These are phyloP conservation scores for Sphaerodactylus townsendi DNA, from an alignment of 2,113 vertebrate species.

Conservation along the genomic window DNA sequence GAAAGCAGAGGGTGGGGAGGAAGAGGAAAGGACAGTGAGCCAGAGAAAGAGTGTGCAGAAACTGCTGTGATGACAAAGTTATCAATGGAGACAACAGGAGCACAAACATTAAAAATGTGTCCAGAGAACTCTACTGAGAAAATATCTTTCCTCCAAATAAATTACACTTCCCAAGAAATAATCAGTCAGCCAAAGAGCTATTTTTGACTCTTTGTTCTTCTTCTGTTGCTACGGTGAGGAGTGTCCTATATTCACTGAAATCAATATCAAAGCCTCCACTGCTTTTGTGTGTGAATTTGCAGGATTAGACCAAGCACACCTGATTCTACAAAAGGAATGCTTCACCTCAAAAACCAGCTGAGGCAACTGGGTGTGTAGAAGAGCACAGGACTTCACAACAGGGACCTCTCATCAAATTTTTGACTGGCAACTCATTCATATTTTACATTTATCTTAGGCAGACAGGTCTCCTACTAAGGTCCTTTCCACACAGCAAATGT, in stretches of 20 bases:
- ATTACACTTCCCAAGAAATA: constrained; percentile 28
- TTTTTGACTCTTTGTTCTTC: background rate
- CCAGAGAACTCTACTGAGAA: background rate
- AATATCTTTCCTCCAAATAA: constrained; percentile 8
- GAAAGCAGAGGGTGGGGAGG: background rate
- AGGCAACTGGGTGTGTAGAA: background rate
- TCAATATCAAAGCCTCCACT: background rate
- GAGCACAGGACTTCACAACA: too few species aligned
- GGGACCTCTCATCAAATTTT: too few species aligned
- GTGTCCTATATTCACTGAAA: background rate
- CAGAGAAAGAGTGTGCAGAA: background rate
- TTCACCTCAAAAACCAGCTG: background rate
- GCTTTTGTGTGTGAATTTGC: background rate
- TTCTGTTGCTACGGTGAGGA: background rate
- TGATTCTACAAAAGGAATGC: rapidly evolving
- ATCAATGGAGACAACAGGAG: background rate
- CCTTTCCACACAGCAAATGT: too few species aligned
- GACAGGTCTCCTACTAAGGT: too few species aligned
- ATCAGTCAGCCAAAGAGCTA: background rate
- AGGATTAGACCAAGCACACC: background rate
- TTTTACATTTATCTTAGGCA: too few species aligned
- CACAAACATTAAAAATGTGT: background rate
- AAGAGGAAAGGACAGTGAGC: background rate
- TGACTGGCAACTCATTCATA: too few species aligned
- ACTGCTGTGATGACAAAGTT: constrained; percentile 15